Conservation (phyloP, 2,113 vertebrate species). For the Larimichthys crocea region DNA sequence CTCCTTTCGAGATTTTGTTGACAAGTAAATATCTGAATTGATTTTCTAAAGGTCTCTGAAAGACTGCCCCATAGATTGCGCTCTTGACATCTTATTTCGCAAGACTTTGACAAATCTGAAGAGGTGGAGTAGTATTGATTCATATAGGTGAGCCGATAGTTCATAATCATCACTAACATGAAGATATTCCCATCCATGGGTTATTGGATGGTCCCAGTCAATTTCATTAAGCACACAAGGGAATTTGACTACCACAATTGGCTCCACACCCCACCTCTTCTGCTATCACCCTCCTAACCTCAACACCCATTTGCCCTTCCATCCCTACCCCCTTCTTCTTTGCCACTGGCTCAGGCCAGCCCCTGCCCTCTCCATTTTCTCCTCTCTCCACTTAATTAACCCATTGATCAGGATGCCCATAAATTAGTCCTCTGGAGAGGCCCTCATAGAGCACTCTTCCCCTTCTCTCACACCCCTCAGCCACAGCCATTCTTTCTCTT, state of each 20-base stretch:
- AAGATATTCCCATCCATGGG: slow-evolving; percentile 29
- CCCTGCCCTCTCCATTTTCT: slow-evolving; percentile 54
- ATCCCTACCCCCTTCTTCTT: slow-evolving; percentile 21
- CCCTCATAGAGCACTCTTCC: slow-evolving; percentile 56
- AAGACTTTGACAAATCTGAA: slow-evolving; percentile 61
- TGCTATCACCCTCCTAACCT: slow-evolving; percentile 32
- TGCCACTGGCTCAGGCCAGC: slow-evolving; percentile 14
- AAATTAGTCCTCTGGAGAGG: slow-evolving; percentile 78
- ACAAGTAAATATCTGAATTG: slow-evolving; percentile 57
- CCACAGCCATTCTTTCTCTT: slow-evolving; percentile 2
- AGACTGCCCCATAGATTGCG: slow-evolving; percentile 43
- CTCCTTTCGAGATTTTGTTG: slow-evolving; percentile 41
- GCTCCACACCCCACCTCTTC: neutral
- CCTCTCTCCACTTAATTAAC: slow-evolving; percentile 81
- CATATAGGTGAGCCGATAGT: slow-evolving; percentile 15
- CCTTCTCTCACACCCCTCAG: slow-evolving; percentile 21
- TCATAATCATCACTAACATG: slow-evolving; percentile 47
- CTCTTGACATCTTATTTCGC: slow-evolving; percentile 64
- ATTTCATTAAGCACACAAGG: slow-evolving; percentile 34
- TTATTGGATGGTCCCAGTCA: slow-evolving; percentile 20
- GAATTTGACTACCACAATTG: slow-evolving; percentile 7
- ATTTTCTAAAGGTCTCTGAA: slow-evolving; percentile 68
- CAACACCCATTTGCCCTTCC: slow-evolving; percentile 30
- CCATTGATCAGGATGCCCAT: slow-evolving; percentile 80
- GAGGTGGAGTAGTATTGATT: slow-evolving; percentile 56